These are phyloP conservation scores for Heliconius himera DNA, from an alignment of 1,140 invertebrate genomes.

Conservation along the genomic window DNA sequence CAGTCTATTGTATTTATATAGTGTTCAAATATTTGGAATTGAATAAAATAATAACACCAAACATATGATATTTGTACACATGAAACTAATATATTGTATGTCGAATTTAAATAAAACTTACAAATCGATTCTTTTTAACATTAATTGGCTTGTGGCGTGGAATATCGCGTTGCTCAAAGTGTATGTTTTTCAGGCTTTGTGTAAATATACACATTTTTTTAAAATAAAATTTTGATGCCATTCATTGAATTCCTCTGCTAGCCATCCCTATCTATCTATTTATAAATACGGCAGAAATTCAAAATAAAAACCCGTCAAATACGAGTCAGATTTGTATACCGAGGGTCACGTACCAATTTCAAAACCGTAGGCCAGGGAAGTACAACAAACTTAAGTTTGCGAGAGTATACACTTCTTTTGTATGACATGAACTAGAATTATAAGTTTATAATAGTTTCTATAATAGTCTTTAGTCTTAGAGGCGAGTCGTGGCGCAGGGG, in stretches of 20 bases:
- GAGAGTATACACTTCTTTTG: too few species aligned
- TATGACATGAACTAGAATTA: too few species aligned
- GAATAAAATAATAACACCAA: background rate
- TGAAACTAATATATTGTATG: background rate
- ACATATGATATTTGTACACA: background rate
- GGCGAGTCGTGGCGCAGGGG: too few species aligned
- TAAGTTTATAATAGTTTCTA: too few species aligned
- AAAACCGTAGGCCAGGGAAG: too few species aligned
- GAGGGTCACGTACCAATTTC: too few species aligned
- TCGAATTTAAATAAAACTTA: background rate
- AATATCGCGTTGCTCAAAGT: background rate
- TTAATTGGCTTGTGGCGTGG: constrained; percentile 5
- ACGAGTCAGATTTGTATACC: too few species aligned
- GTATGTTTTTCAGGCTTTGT: background rate
- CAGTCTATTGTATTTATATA: background rate
- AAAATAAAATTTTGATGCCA: background rate
- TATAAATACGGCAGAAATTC: too few species aligned
- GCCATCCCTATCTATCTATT: too few species aligned
- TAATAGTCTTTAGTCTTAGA: too few species aligned
- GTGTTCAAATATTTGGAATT: background rate
- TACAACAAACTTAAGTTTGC: too few species aligned
- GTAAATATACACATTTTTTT: background rate
- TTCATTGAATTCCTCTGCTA: background rate
- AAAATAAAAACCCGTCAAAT: too few species aligned
- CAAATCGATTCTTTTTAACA: background rate